Conservation (phyloP, 2,888 invertebrate species). For the Lomographa bimaculata region DNA sequence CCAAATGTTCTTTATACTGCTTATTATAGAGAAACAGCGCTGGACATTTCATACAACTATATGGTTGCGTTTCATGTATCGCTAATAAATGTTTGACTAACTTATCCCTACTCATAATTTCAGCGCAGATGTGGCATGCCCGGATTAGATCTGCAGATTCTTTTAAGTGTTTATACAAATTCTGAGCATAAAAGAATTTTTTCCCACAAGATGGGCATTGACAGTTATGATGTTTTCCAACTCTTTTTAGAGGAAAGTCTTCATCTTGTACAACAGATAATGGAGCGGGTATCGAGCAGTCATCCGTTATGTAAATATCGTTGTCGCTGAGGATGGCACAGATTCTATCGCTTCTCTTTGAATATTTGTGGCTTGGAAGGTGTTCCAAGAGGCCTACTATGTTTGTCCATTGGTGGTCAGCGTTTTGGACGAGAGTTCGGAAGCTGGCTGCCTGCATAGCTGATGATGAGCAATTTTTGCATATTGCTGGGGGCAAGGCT, state of each 20-base stretch:
- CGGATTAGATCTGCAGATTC: conserved; percentile 57
- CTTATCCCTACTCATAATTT: conserved; percentile 56
- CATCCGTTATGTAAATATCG: conserved; percentile 43
- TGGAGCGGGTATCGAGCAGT: conserved; percentile 14
- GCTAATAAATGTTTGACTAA: conserved; percentile 52
- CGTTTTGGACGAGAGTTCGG: conserved; percentile 51
- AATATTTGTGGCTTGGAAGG: conserved; percentile 38
- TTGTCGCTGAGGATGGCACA: conserved; percentile 47
- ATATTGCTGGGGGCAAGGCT: conserved; percentile 63
- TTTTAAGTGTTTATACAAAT: conserved; percentile 60
- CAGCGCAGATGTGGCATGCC: conserved; percentile 64
- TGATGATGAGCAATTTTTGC: conserved; percentile 54
- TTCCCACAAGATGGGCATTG: conserved; percentile 62
- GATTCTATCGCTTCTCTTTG: conserved; percentile 30
- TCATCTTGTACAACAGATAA: not conserved
- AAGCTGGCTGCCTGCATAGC: conserved; percentile 60
- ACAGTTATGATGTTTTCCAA: conserved; percentile 35
- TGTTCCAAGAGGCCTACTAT: conserved; percentile 47
- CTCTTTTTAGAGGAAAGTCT: conserved; percentile 27
- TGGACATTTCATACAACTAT: conserved; percentile 62
- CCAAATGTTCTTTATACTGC: conserved; percentile 46
- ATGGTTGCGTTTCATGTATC: conserved; percentile 44
- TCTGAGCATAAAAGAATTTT: conserved; percentile 49
- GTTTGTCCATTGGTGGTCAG: conserved; percentile 52
- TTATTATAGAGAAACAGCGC: conserved; percentile 45